These are phyloP conservation scores for Epinephelus moara DNA, from an alignment of 2,113 vertebrate species.

Conservation along the genomic window DNA sequence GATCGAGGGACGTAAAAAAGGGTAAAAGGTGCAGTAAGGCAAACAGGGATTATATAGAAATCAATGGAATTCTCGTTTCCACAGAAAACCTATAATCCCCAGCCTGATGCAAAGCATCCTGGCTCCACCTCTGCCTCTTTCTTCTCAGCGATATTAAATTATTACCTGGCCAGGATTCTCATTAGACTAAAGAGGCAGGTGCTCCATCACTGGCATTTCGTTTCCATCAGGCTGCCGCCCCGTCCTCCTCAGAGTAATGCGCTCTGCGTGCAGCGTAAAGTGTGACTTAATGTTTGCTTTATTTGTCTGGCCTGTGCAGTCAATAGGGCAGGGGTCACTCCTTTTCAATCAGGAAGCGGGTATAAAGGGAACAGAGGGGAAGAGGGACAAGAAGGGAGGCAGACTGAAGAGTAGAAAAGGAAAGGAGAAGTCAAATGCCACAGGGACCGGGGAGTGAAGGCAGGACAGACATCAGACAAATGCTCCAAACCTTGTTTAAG, in stretches of 20 bases:
- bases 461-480: slow-evolving; percentile 34
- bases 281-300: slow-evolving; percentile 59
- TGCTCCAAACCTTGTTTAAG: slow-evolving; percentile 37
- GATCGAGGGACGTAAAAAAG: neutral
- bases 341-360: slow-evolving; percentile 43
- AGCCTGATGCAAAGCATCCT: slow-evolving; percentile 27
- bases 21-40: neutral
- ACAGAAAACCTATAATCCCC: slow-evolving; percentile 39
- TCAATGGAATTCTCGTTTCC: slow-evolving; percentile 7
- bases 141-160: slow-evolving; percentile 65
- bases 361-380: neutral
- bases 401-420: neutral
- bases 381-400: neutral
- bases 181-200: slow-evolving; percentile 75
- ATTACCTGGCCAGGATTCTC: slow-evolving; percentile 71
- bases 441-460: slow-evolving; percentile 12
- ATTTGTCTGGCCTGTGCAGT: slow-evolving; percentile 38
- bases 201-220: slow-evolving; percentile 66
- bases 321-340: slow-evolving; percentile 40
- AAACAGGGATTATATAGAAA: slow-evolving; percentile 43
- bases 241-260: slow-evolving; percentile 50
- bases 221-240: slow-evolving; percentile 59
- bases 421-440: slow-evolving; percentile 2
- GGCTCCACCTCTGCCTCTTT: slow-evolving; percentile 37
- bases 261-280: slow-evolving; percentile 20